A percentile compares a stretch with the other conserved stretches of the same genome.
phyloP scores from a whole-genome alignment of 2,113 vertebrate genomes.

The Lasiurus cinereus region DNA sequence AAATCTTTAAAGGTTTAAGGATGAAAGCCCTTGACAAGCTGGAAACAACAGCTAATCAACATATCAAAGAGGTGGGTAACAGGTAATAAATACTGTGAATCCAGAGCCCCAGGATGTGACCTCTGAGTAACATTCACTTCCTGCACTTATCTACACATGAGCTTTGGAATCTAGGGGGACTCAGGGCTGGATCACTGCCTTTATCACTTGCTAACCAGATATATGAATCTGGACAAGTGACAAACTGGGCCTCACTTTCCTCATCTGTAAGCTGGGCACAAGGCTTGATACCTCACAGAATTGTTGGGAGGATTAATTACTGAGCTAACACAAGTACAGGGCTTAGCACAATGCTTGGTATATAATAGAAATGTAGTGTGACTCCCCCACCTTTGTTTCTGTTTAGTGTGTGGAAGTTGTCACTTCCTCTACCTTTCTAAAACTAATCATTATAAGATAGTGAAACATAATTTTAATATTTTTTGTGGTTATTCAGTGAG shows the following conservation, averaged over 20 bases:
- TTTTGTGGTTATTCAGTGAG: background rate
- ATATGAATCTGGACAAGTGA: background rate
- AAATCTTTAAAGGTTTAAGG: conserved; percentile 73
- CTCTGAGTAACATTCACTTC: conserved; percentile 32
- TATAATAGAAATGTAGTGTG: background rate
- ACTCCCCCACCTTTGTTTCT: background rate
- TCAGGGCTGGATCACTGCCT: background rate
- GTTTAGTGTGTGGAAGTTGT: background rate
- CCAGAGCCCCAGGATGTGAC: conserved; percentile 42
- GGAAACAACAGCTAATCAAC: conserved; percentile 64
- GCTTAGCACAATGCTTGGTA: background rate
- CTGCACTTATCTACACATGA: background rate
- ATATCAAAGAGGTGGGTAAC: conserved; percentile 75
- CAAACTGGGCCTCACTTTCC: background rate
- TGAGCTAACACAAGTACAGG: background rate
- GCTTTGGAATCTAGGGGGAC: background rate
- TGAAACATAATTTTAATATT: background rate
- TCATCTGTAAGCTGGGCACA: background rate
- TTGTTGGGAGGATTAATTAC: background rate
- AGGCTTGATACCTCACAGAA: background rate
- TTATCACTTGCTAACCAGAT: background rate
- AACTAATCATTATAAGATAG: background rate
- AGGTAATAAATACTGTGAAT: conserved; percentile 77
- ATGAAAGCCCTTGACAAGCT: conserved; percentile 74
- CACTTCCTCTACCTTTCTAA: background rate